A percentile compares a stretch with the other conserved stretches of the same genome.
phyloP scores from a whole-genome alignment of 2,113 vertebrate genomes.

The Hassar affinis region DNA sequence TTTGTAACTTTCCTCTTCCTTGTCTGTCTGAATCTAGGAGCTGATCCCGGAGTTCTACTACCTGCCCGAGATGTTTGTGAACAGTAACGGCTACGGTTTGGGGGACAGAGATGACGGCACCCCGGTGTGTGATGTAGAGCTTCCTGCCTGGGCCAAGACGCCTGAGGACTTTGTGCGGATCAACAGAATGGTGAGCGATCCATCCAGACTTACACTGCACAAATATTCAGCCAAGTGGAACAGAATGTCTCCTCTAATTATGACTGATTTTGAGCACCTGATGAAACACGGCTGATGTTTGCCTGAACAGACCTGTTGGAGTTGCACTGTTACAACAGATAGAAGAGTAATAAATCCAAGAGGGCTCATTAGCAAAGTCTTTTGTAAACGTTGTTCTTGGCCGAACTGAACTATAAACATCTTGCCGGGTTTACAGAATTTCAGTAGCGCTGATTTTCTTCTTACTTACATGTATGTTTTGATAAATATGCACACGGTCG shows the following conservation, averaged over 20 bases:
- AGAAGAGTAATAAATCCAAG: background rate
- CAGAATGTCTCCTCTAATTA: conserved; percentile 26
- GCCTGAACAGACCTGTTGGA: conserved; percentile 24
- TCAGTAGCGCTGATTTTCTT: background rate
- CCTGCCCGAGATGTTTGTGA: conserved; percentile 97
- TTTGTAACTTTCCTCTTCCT: background rate
- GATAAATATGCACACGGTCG: background rate
- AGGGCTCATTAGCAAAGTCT: background rate
- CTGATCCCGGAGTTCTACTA: conserved; percentile 98
- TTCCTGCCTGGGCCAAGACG: conserved; percentile 93
- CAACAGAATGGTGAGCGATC: conserved; percentile 89
- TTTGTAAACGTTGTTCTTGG: background rate
- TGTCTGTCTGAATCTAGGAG: conserved; percentile 72
- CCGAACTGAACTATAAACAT: background rate
- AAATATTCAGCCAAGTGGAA: conserved; percentile 17
- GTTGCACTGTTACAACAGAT: background rate
- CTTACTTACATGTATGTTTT: background rate
- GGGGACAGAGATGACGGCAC: conserved; percentile 86
- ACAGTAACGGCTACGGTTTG: conserved; percentile 90
- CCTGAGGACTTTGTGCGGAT: conserved; percentile 96
- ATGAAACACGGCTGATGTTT: background rate
- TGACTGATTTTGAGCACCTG: conserved; percentile 20
- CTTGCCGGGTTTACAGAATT: background rate
- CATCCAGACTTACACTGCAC: background rate
- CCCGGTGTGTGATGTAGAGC: conserved; percentile 87